Evolutionary conservation across 2,797 vertebrate genomes (phyloP).

Genomic region (Malacoctenus gilli): DNA sequence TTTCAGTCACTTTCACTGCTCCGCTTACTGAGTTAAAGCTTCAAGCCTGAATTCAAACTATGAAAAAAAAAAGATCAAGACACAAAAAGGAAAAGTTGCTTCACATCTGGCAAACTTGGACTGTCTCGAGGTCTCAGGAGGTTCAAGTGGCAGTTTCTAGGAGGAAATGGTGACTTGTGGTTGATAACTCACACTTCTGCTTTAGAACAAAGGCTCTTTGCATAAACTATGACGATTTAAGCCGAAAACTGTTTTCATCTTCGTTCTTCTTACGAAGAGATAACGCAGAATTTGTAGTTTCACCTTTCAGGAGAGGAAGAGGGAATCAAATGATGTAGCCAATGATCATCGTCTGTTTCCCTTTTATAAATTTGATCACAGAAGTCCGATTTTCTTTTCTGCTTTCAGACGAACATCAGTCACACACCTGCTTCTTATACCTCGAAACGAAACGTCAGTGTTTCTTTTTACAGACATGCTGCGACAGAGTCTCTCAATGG

Average conservation of each 20-base stretch:
- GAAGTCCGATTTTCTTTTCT: conserved; percentile 39
- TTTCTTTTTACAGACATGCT: too few species aligned
- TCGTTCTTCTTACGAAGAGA: too few species aligned
- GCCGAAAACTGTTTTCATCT: too few species aligned
- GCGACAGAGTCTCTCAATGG: too few species aligned
- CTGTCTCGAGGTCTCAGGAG: not conserved
- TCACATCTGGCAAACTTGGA: not conserved
- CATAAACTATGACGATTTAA: not conserved
- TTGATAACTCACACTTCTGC: conserved; percentile 51
- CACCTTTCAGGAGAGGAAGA: conserved; percentile 39
- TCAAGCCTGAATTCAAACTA: not conserved
- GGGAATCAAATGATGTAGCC: conserved; percentile 36
- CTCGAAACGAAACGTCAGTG: conserved; percentile 40
- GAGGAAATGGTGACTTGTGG: conserved; percentile 34
- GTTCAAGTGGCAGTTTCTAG: conserved; percentile 2
- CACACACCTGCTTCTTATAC: conserved; percentile 45
- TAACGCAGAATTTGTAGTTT: not conserved
- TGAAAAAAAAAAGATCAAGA: conserved; percentile 10
- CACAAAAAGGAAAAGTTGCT: not conserved
- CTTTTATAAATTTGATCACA: conserved; percentile 1
- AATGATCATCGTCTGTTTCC: too few species aligned
- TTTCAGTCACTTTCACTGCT: conserved; percentile 34
- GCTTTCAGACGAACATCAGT: conserved; percentile 33
- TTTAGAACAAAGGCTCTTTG: conserved; percentile 2
- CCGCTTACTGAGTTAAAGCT: conserved; percentile 8